A percentile compares a stretch with the other conserved stretches of the same genome.
Evolutionary conservation across 2,797 vertebrate genomes (phyloP).

Genomic region (Hippopotamyrus pictus): DNA sequence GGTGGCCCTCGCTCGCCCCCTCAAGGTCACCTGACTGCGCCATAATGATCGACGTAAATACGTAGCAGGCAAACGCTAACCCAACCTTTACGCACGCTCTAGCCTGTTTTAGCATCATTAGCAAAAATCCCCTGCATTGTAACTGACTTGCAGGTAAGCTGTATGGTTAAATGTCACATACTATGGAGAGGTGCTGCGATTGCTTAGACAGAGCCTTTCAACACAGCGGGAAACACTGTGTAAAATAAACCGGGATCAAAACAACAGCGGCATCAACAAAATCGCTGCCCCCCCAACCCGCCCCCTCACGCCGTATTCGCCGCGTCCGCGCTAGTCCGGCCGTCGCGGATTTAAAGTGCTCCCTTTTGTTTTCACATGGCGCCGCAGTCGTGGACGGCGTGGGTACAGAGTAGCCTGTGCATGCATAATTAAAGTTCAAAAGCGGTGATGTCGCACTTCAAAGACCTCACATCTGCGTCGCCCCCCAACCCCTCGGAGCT

Average conservation of each 20-base stretch:
- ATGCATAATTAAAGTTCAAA: not conserved
- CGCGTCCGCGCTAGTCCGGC: not conserved
- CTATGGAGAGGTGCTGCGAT: not conserved
- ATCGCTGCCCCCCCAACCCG: not conserved
- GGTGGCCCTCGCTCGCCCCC: slow-evolving; percentile 28
- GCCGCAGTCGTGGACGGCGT: not conserved
- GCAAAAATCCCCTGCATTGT: not conserved
- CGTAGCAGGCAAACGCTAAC: slow-evolving; percentile 16
- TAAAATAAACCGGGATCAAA: not conserved
- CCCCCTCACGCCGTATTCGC: not conserved
- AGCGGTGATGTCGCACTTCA: not conserved
- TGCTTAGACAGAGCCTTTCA: not conserved
- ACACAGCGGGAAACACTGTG: not conserved
- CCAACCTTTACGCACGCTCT: not conserved
- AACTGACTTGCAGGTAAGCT: not conserved
- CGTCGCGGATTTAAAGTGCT: not conserved
- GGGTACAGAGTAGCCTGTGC: not conserved
- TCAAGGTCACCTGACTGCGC: slow-evolving; percentile 44
- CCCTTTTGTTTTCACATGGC: not conserved
- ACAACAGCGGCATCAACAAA: not conserved
- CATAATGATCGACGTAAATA: slow-evolving; percentile 50
- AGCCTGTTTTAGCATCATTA: not conserved
- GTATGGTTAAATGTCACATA: not conserved
- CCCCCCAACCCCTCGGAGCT: not conserved
- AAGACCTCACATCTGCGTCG: not conserved